Evolutionary conservation across 2,113 vertebrate genomes (phyloP).

Genomic region (Elgaria multicarinata): DNA sequence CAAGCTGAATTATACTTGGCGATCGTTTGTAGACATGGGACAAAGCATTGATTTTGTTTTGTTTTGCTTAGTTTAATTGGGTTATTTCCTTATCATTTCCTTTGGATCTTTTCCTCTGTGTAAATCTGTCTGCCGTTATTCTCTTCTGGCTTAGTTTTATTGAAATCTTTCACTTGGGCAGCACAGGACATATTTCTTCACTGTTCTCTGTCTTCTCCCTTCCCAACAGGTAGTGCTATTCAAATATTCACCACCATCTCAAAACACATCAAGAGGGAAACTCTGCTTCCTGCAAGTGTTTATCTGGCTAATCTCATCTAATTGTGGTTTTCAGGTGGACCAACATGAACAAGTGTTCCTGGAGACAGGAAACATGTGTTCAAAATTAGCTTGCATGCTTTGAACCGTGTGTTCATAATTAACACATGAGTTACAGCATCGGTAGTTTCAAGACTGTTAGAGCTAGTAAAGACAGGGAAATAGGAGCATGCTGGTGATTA

Average conservation of each 20-base stretch:
- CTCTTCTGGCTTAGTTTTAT: background rate
- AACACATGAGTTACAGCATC: background rate
- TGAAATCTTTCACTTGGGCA: background rate
- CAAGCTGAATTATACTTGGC: conserved; percentile 17
- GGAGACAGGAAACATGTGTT: background rate
- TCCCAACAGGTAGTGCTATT: background rate
- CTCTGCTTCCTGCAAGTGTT: background rate
- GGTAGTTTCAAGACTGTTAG: background rate
- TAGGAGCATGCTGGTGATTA: background rate
- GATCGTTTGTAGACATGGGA: background rate
- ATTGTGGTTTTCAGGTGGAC: background rate
- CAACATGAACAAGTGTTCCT: background rate
- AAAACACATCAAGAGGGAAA: background rate
- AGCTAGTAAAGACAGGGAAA: background rate
- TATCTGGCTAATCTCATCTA: background rate
- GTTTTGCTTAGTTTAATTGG: background rate
- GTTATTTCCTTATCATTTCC: conserved; percentile 8
- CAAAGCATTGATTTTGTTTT: background rate
- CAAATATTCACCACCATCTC: background rate
- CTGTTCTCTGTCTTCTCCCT: background rate
- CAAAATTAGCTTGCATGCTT: too few species aligned
- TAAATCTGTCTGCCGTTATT: conserved; percentile 3
- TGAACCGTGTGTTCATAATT: background rate
- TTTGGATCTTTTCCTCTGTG: background rate
- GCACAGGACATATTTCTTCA: background rate